Base-by-base conservation (phyloP, 2,888 invertebrate species). In the Leucoptera coffeella region DNA sequence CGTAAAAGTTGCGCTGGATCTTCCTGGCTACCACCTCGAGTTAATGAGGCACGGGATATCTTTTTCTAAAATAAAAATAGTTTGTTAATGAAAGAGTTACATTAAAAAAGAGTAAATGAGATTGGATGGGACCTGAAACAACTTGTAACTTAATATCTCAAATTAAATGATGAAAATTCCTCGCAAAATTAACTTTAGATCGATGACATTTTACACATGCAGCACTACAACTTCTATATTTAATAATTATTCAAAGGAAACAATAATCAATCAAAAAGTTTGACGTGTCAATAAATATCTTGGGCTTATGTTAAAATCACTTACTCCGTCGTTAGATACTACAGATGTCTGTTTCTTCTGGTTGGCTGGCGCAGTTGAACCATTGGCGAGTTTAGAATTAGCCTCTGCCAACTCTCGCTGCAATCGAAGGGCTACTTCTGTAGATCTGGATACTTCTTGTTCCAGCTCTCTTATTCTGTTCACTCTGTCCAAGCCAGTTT, bases 361-460 rank as follows among this genome's bases (percentile, higher is more conserved):
- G 23, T 53, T 60, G 12, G 54, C 47, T 8, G 60, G 50, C 11
- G 53, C 48, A 2, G 51, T 48, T 2, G 50, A 48, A 8, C 72
- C 69, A 1, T 60, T 45, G 4, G 67, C 55, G 2, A 80, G 47
- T 42, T 79, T 80, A 14, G 65, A 56, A 38, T 76, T 81, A 2
- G 80, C 74, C 14, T 80, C 78, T 15, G 84, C 80, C 26, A 85
- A 55, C 34, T 85, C 85, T 31, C 75, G 76, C 42, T 87, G 85
- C 29, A 88, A 48, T 32, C 81, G 65, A 23, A 77, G 49, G 0
- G 80, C 74, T 12, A 80, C 80, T 43, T 90, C 89, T 39, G 81
- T 87, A 1, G 89, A 82, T 29, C 89, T 77, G 29, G 80, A 74
- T 27, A 95, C 62, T 44, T 95, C 94, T 39, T 87, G 84, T 47